These are phyloP conservation scores for Oreortyx pictus DNA, from an alignment of 2,797 vertebrate genomes.

Conservation along the genomic window DNA sequence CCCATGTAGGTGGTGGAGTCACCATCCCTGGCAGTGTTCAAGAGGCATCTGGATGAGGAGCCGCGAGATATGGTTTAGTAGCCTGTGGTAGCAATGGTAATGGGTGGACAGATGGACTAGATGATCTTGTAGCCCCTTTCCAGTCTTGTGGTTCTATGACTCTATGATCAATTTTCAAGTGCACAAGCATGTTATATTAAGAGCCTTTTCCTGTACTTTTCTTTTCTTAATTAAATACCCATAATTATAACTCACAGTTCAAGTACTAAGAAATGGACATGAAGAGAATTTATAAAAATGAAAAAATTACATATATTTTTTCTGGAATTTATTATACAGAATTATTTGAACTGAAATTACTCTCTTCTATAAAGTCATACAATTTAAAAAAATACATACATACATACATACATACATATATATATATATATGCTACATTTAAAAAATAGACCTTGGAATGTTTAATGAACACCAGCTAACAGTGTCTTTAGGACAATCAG, in stretches of 20 bases:
- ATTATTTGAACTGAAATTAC: background rate
- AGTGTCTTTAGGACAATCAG: background rate
- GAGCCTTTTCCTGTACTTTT: background rate
- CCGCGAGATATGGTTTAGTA: too few relatives aligned
- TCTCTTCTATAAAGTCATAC: background rate
- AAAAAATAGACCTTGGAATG: background rate
- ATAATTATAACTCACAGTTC: background rate
- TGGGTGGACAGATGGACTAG: too few relatives aligned
- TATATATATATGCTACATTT: background rate
- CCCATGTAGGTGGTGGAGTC: too few relatives aligned
- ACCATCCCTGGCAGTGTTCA: too few relatives aligned
- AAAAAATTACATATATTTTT: background rate
- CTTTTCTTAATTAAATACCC: background rate
- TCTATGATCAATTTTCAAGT: background rate
- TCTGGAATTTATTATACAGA: background rate
- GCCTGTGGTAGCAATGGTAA: too few relatives aligned
- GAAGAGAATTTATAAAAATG: background rate
- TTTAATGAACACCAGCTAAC: background rate
- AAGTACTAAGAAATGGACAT: accelerated
- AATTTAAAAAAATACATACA: background rate
- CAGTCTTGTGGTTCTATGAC: too few relatives aligned
- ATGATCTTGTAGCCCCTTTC: too few relatives aligned
- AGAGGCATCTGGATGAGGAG: too few relatives aligned
- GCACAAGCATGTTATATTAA: background rate
- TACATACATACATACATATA: too few relatives aligned